phyloP scores from a whole-genome alignment of 2,888 invertebrate species.

The Acronicta psi region DNA sequence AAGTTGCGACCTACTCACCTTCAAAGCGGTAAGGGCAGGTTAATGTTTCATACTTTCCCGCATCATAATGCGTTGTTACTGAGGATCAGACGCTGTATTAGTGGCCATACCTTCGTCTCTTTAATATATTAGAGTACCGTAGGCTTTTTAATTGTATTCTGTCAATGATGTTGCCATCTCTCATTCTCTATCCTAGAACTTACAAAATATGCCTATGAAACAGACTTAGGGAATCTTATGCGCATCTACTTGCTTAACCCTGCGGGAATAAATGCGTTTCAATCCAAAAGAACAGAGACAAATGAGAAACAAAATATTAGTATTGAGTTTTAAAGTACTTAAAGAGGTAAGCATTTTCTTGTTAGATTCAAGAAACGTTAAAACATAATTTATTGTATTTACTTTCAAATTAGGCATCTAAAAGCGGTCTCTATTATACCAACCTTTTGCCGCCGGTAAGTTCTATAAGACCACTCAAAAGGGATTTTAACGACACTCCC shows the following conservation, averaged over 20 bases:
- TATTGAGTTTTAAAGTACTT: too few relatives aligned
- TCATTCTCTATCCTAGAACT: too few relatives aligned
- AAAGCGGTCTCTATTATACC: slow-evolving; percentile 25
- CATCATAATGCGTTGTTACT: slow-evolving; percentile 29
- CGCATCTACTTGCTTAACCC: too few relatives aligned
- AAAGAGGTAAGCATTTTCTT: too few relatives aligned
- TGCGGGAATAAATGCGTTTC: too few relatives aligned
- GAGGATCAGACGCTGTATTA: slow-evolving; percentile 15
- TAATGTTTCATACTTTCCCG: slow-evolving; percentile 25
- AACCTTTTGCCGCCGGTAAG: slow-evolving; percentile 34
- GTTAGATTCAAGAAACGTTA: too few relatives aligned
- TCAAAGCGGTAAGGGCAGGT: slow-evolving; percentile 16
- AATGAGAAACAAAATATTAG: too few relatives aligned
- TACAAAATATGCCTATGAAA: too few relatives aligned
- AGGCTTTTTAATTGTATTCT: not conserved
- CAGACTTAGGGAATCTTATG: too few relatives aligned
- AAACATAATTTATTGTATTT: not conserved
- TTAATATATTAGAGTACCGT: not conserved
- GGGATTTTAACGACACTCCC: slow-evolving; percentile 40
- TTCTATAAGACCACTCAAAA: slow-evolving; percentile 51
- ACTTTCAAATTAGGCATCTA: slow-evolving; percentile 9
- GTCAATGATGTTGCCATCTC: not conserved
- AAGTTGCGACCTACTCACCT: slow-evolving; percentile 15
- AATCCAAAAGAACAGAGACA: too few relatives aligned
- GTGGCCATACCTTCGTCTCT: slow-evolving; percentile 2